A percentile compares a stretch with the other conserved stretches of the same genome.
phyloP scores from a whole-genome alignment of 2,113 vertebrate species.

The Aptenodytes patagonicus region DNA sequence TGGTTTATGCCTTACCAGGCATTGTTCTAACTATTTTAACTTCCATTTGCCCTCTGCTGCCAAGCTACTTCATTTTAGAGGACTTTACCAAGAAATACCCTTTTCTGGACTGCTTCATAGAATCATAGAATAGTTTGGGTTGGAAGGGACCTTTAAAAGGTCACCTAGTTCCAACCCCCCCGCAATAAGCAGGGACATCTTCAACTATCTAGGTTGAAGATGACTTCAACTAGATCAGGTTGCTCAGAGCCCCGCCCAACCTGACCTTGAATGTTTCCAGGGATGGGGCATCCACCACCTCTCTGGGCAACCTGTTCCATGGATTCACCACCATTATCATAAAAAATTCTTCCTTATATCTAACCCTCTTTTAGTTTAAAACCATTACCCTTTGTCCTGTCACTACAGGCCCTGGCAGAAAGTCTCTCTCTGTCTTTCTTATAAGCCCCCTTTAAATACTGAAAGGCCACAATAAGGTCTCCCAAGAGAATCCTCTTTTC shows the following conservation, averaged over 20 bases:
- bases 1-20: background rate
- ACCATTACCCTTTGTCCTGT: background rate
- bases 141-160: background rate
- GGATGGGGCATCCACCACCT: background rate
- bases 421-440: background rate
- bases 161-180: background rate
- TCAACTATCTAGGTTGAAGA: background rate
- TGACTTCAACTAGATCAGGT: background rate
- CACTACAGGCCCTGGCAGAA: background rate
- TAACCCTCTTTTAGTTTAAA: background rate
- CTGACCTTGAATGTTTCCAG: background rate
- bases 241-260: background rate
- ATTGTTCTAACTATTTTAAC: background rate
- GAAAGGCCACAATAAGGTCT: background rate
- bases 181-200: background rate
- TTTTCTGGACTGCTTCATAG: background rate
- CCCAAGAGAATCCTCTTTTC: background rate
- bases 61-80: background rate
- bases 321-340: accelerated
- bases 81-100: background rate
- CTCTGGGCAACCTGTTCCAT: background rate
- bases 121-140: background rate
- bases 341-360: background rate
- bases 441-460: background rate
- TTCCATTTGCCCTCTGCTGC: background rate